phyloP scores from a whole-genome alignment of 2,113 vertebrate species.

The Tonatia bakeri region DNA sequence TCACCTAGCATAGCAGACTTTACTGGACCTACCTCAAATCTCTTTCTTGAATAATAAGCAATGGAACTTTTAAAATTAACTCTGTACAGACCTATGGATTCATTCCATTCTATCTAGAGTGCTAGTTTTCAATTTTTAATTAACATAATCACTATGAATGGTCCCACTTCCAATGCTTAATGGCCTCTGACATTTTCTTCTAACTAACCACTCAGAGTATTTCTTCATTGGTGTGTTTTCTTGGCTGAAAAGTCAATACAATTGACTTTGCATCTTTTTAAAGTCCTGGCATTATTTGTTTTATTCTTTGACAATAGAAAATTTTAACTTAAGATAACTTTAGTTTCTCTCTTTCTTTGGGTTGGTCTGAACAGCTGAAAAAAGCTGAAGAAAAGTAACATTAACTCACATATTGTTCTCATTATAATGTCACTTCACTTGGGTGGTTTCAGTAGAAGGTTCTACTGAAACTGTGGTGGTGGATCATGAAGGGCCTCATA shows the following conservation, averaged over 20 bases:
- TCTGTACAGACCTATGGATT: not conserved
- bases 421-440: too few species aligned
- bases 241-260: not conserved
- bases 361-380: not conserved
- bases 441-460: not conserved
- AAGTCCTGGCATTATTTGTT: not conserved
- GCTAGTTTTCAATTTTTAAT: constrained; percentile 8
- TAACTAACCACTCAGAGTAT: not conserved
- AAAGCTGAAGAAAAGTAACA: not conserved
- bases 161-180: not conserved
- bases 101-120: not conserved
- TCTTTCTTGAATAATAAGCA: not conserved
- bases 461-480: not conserved
- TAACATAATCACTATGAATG: not conserved
- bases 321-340: not conserved
- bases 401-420: not conserved
- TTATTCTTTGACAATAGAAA: constrained; percentile 11
- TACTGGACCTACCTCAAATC: not conserved
- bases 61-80: not conserved
- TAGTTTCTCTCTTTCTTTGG: not conserved
- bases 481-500: not conserved
- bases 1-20: not conserved
- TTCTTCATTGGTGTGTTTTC: not conserved
- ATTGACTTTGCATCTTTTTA: not conserved
- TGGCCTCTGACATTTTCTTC: not conserved